Percentiles rank a stretch among this genome's conserved stretches.
phyloP scores from a whole-genome alignment of 2,888 invertebrate species.

The Caenorhabditis sulstoni region DNA sequence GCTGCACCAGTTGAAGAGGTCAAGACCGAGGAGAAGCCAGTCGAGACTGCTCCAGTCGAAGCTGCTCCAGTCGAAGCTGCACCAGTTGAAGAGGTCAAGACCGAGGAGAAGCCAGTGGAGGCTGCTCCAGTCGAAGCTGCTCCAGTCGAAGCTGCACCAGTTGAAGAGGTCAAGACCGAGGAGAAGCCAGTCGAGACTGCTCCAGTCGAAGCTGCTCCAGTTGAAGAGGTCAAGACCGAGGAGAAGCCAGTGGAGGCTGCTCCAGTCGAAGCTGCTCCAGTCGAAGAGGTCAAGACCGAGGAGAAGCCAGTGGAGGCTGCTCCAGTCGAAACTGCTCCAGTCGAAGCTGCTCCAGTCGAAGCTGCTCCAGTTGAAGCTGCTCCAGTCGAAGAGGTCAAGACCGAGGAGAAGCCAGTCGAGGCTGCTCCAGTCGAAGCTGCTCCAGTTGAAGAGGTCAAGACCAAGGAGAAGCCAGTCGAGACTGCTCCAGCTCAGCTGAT shows the following conservation, averaged over 20 bases:
- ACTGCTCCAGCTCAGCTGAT: too few species aligned
- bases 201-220: conserved; percentile 11
- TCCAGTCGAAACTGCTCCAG: conserved; percentile 36
- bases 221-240: neutral
- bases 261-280: conserved; percentile 14
- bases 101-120: conserved; percentile 27
- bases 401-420: conserved; percentile 33
- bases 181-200: conserved; percentile 19
- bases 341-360: conserved; percentile 30
- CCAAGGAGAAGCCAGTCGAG: neutral
- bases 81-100: conserved; percentile 10
- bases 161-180: neutral
- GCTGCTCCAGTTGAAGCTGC: conserved; percentile 12
- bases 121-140: conserved; percentile 8
- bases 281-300: neutral
- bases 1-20: neutral
- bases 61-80: conserved; percentile 13
- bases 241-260: conserved; percentile 27
- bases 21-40: conserved; percentile 6
- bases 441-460: conserved; percentile 9
- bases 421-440: conserved; percentile 6
- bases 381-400: conserved; percentile 15
- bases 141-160: conserved; percentile 11
- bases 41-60: conserved; percentile 15
- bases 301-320: conserved; percentile 21